These are phyloP conservation scores for Gastrophysa polygoni DNA, from an alignment of 2,888 invertebrate species.

Conservation along the genomic window DNA sequence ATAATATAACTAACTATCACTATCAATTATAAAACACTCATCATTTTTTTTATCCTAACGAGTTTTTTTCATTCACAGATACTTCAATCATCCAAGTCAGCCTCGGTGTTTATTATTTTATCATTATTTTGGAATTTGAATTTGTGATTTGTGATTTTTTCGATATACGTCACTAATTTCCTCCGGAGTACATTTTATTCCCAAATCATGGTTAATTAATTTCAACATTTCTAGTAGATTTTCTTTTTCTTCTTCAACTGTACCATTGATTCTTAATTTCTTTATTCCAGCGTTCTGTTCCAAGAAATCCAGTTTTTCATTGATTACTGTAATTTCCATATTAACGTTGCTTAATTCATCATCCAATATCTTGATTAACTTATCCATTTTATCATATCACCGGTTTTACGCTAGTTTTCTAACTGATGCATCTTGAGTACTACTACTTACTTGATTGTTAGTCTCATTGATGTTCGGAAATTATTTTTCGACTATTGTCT, in stretches of 20 bases:
- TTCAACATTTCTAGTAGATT: neutral
- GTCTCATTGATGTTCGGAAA: neutral
- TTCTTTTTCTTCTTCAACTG: neutral
- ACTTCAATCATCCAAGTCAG: neutral
- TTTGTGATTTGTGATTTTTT: neutral
- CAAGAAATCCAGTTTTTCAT: constrained; percentile 5
- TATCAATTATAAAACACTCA: neutral
- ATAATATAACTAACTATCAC: neutral
- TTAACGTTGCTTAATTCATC: constrained; percentile 1
- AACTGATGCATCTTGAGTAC: neutral
- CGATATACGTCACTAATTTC: neutral
- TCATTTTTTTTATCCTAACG: neutral
- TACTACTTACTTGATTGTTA: neutral
- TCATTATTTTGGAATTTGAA: neutral
- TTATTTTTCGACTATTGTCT: neutral
- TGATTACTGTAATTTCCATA: neutral
- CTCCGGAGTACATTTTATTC: constrained; percentile 1
- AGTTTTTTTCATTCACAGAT: neutral
- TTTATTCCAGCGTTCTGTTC: neutral
- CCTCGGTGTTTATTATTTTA: neutral
- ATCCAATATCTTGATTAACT: neutral
- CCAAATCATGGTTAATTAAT: neutral
- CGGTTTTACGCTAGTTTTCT: neutral
- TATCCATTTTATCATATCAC: constrained; percentile 2
- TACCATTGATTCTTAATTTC: neutral